Base-by-base conservation (phyloP, 1,140 invertebrate species). In the Ceratosolen solmsi region DNA sequence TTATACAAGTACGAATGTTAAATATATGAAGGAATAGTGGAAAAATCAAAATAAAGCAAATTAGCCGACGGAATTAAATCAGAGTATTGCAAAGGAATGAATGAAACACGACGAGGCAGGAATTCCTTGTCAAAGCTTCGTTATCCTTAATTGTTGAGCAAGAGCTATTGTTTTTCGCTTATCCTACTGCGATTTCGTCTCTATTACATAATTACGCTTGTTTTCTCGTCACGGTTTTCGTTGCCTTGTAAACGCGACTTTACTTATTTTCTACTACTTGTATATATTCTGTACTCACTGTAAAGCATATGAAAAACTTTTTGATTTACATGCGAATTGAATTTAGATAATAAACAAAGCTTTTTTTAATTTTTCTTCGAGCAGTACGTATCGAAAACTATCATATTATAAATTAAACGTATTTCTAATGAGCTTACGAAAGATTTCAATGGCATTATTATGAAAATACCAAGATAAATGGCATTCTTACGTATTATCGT, bases 311-410 rank as follows among this genome's bases (percentile, higher is more conserved):
- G 30, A 63, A 25, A 63, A 63, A 63, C 60, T 63, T 63, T 63
- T 33, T 63, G 30, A 63, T 63, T 63, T 63, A 63, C 60, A 63
- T 63, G 17, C 13, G 33, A 63, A 63, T 63, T 63, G 15, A 63
- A 63, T 63, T 63, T 30, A 33, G 1, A 63, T 63, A 17, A 63
- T 33, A 20, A 17, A 36, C 4, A 63, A 5, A 46, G 41, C 41
- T 46, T 46, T 17, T 63, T 33, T 17, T 63, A 33, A 15, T 20
- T 8, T 58, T 25, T 58, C 27, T 58, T 58, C 2, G 8, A 58
- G 27, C 25, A 58, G 25, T 27, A 58, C 25, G 27, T 27, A 1
- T 58, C 27, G 9, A 25, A 9, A 11, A 58, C 1, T 58, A 58
- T 58, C 8, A 13, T 3, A 25, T 27, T n/a, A n/a, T n/a, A n/a